phyloP scores from a whole-genome alignment of 2,797 vertebrate species.

The Podargus strigoides region DNA sequence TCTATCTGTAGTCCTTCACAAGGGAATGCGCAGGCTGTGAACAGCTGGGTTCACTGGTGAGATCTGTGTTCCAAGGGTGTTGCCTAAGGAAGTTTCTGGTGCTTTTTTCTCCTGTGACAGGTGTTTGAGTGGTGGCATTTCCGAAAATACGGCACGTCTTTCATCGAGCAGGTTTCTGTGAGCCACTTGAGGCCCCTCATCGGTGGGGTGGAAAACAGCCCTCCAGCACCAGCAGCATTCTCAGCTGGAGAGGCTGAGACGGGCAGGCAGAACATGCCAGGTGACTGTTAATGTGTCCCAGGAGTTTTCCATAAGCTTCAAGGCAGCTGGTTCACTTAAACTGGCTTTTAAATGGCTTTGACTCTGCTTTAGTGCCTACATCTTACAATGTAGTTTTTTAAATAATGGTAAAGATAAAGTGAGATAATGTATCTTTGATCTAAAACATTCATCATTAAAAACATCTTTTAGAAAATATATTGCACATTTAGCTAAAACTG shows the following conservation, averaged over 20 bases:
- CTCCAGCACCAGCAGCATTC: slow-evolving; percentile 79
- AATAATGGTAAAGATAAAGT: not conserved
- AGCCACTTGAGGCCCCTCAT: slow-evolving; percentile 93
- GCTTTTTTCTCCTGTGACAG: slow-evolving; percentile 69
- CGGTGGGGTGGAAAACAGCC: slow-evolving; percentile 86
- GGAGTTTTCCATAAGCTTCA: not conserved
- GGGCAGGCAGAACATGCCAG: slow-evolving; percentile 87
- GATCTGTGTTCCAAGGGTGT: too few relatives aligned
- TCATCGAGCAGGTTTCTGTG: slow-evolving; percentile 98
- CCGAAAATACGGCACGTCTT: slow-evolving; percentile 94
- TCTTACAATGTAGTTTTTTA: not conserved
- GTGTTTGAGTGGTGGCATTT: slow-evolving; percentile 99
- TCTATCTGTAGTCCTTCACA: too few relatives aligned
- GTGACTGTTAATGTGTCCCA: slow-evolving; percentile 54
- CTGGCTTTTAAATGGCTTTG: not conserved
- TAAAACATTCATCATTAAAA: not conserved
- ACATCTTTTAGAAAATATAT: not conserved
- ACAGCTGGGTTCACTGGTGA: too few relatives aligned
- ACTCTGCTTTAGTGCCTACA: accelerated
- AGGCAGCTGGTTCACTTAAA: not conserved
- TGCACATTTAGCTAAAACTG: not conserved
- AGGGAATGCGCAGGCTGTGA: too few relatives aligned
- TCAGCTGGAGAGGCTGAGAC: slow-evolving; percentile 84
- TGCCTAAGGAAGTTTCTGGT: not conserved
- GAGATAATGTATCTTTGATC: not conserved